Percentiles rank a stretch among this genome's conserved stretches.
Evolutionary conservation across 2,113 vertebrate species (phyloP).

Genomic region (Arvicanthis niloticus): DNA sequence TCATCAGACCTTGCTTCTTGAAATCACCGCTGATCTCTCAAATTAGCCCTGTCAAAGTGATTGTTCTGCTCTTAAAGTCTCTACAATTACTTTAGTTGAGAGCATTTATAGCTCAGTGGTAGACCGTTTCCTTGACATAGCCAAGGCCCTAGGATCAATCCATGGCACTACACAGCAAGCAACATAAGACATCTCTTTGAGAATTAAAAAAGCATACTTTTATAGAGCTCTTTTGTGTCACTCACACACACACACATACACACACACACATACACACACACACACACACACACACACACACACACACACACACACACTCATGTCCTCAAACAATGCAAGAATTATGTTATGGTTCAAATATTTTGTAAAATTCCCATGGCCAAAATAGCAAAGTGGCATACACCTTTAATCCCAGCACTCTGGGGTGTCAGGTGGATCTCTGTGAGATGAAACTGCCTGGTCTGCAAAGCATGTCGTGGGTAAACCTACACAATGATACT

Average conservation of each 20-base stretch:
- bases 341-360: not conserved
- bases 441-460: not conserved
- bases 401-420: not conserved
- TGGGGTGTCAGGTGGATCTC: not conserved
- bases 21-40: not conserved
- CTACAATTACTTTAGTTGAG: not conserved
- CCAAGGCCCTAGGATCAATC: not conserved
- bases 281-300: not conserved
- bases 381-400: not conserved
- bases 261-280: too few species aligned
- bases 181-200: not conserved
- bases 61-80: not conserved
- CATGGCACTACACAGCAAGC: not conserved
- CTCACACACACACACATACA: too few species aligned
- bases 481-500: not conserved
- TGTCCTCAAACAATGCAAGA: not conserved
- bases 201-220: slow-evolving; percentile 19
- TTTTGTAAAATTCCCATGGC: not conserved
- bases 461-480: not conserved
- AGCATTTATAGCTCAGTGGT: not conserved
- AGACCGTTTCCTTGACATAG: not conserved
- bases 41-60: not conserved
- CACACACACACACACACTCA: too few species aligned
- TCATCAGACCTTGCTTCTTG: slow-evolving; percentile 24
- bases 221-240: slow-evolving; percentile 33